Conservation (phyloP, 92 coral and sea anemone genomes). For the Micromussa lordhowensis region DNA sequence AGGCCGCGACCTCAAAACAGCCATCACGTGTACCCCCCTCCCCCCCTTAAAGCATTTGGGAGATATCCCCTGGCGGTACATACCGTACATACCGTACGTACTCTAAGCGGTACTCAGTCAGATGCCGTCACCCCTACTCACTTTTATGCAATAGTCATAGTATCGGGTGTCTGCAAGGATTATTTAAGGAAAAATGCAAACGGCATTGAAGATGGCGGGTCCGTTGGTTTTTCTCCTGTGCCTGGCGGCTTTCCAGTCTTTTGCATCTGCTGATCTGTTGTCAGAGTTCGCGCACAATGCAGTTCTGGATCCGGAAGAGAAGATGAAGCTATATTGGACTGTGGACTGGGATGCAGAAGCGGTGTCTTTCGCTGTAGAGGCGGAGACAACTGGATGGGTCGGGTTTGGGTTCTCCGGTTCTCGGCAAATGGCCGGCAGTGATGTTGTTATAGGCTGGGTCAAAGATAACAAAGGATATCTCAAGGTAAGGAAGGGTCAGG, state of each 20-base stretch:
- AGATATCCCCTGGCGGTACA: background rate
- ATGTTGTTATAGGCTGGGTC: slow-evolving; percentile 57
- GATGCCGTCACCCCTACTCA: slow-evolving; percentile 25
- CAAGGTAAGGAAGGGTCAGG: slow-evolving; percentile 11
- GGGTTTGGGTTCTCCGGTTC: slow-evolving; percentile 47
- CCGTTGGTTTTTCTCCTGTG: background rate
- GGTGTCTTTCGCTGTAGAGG: slow-evolving; percentile 52
- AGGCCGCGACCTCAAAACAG: too few species aligned
- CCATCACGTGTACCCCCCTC: too few species aligned
- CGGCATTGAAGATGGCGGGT: background rate
- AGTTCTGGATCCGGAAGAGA: slow-evolving; percentile 40
- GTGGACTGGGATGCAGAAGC: slow-evolving; percentile 16
- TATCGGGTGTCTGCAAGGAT: background rate
- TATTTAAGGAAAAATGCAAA: background rate
- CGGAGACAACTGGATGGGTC: slow-evolving; percentile 52
- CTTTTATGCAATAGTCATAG: background rate
- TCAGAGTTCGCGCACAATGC: slow-evolving; percentile 46
- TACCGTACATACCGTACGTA: too few species aligned
- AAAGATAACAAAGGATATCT: slow-evolving; percentile 43
- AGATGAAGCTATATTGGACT: slow-evolving; percentile 44
- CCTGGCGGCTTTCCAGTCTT: background rate
- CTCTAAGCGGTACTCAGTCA: slow-evolving; percentile 21
- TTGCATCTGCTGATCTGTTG: slow-evolving; percentile 25
- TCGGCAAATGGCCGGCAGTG: slow-evolving; percentile 39
- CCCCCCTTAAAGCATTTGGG: too few species aligned